These are phyloP conservation scores for Chloroclysta siterata DNA, from an alignment of 2,888 invertebrate species.

Conservation along the genomic window DNA sequence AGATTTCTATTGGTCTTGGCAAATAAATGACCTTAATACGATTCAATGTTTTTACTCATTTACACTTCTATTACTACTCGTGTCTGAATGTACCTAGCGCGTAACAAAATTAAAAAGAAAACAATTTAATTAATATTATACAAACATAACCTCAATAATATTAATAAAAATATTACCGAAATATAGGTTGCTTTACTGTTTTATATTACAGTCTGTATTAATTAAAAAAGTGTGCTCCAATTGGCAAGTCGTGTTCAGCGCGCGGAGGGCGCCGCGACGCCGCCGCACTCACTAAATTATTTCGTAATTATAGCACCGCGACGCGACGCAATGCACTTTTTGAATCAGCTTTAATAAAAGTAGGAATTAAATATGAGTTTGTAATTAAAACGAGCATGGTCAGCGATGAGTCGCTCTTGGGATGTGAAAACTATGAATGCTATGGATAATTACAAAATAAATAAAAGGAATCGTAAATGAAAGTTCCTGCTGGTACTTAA, in stretches of 20 bases:
- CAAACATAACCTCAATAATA: no score
- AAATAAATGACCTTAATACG: no score
- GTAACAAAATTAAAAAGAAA: no score
- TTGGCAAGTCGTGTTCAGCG: slow-evolving; percentile 21
- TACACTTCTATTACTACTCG: no score
- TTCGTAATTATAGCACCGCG: no score
- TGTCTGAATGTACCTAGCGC: no score
- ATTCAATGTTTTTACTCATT: no score
- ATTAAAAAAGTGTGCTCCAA: slow-evolving; percentile 35
- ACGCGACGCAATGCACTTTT: slow-evolving; percentile 19
- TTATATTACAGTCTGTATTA: slow-evolving; percentile 14
- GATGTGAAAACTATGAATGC: background rate
- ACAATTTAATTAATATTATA: no score
- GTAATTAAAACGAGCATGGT: slow-evolving; percentile 24
- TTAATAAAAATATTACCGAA: no score
- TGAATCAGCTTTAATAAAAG: slow-evolving; percentile 14
- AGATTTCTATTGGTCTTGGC: no score
- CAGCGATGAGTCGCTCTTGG: slow-evolving; percentile 9
- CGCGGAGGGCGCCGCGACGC: background rate
- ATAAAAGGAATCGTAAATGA: background rate
- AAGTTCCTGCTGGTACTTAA: no score
- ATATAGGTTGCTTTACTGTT: slow-evolving; percentile 5
- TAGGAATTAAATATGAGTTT: slow-evolving; percentile 8
- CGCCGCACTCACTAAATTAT: no score
- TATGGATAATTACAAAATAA: background rate